Conservation (phyloP, 2,888 invertebrate species). For the Trimorus sp. region DNA sequence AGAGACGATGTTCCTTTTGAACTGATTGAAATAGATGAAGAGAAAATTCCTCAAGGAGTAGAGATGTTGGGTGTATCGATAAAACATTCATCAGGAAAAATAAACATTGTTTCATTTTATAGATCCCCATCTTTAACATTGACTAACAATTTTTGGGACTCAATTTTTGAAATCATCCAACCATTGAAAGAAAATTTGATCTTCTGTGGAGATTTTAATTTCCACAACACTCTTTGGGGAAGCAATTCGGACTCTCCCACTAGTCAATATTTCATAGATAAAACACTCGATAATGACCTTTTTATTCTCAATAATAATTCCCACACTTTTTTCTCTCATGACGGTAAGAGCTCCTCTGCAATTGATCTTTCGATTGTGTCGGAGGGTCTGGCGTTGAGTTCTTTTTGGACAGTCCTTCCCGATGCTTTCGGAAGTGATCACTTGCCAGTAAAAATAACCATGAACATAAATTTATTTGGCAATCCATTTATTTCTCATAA, state of each 20-base stretch:
- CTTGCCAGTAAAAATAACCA: not conserved
- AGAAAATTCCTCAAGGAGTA: not conserved
- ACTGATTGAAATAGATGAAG: too few relatives aligned
- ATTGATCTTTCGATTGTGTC: slow-evolving; percentile 12
- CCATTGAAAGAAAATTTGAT: not conserved
- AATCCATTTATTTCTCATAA: slow-evolving; percentile 9
- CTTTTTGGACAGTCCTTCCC: not conserved
- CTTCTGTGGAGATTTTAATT: slow-evolving; percentile 29
- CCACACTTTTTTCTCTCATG: slow-evolving; percentile 4
- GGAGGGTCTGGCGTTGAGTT: not conserved
- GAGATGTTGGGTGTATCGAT: not conserved
- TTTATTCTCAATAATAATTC: not conserved
- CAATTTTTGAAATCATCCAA: not conserved
- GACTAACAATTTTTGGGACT: not conserved
- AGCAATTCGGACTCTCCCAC: not conserved
- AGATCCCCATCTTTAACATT: not conserved
- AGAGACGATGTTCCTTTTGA: too few relatives aligned
- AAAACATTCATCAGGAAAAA: not conserved
- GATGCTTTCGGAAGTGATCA: slow-evolving; percentile 13
- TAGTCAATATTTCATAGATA: not conserved
- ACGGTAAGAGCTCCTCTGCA: not conserved
- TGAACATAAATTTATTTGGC: not conserved
- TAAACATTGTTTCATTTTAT: slow-evolving; percentile 5
- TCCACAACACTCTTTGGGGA: slow-evolving; percentile 23
- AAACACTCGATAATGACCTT: not conserved